Base-by-base conservation (phyloP, 2,113 vertebrate species). In the Aplodontia rufa region DNA sequence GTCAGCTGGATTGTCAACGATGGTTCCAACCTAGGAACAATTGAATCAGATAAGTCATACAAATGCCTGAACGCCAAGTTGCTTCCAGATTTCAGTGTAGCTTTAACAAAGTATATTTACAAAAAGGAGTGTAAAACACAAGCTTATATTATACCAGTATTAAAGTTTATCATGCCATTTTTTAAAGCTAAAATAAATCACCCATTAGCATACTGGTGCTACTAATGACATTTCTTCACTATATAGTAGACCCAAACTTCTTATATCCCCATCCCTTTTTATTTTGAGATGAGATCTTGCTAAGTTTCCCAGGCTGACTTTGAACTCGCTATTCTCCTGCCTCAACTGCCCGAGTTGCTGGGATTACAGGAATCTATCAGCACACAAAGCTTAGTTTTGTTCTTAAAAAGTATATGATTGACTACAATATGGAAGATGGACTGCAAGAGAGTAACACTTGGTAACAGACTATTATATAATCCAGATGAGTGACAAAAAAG, bases 11-110 rank as follows among this genome's bases (percentile, higher is more conserved):
- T n/a, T n/a, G n/a, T n/a, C n/a, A n/a, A n/a, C n/a, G n/a, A n/a
- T n/a, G n/a, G n/a, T n/a, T n/a, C n/a, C n/a, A n/a, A n/a, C n/a
- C 99, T 99, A 95, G 47, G 68, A 97, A 95, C 16, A 85, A 92
- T 75, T 76, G 22, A 94, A 71, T 83, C 47, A 96, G 91, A 69
- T 62, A 82, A 79, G 14, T 89, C 62, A 96, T 53, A 22, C 12
- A 71, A 71, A 68, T 30, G 68, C 8, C 49, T 62, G 24, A 53
- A 85, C 74, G 55, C 40, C 69, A 90, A 60, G 8, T 30, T 79
- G 13, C 10, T 35, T 90, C 68, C 66, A 3, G 22, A 87, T 83
- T 89, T 81, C 64, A 75, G 49, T 58, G 45, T 40, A 75, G 71
- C 14, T 64, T 47, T 95, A 91, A 86, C 14, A 78, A 93, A 84